A percentile compares a stretch with the other conserved stretches of the same genome.
phyloP scores from a whole-genome alignment of 2,113 vertebrate species.

The Pristiophorus japonicus region DNA sequence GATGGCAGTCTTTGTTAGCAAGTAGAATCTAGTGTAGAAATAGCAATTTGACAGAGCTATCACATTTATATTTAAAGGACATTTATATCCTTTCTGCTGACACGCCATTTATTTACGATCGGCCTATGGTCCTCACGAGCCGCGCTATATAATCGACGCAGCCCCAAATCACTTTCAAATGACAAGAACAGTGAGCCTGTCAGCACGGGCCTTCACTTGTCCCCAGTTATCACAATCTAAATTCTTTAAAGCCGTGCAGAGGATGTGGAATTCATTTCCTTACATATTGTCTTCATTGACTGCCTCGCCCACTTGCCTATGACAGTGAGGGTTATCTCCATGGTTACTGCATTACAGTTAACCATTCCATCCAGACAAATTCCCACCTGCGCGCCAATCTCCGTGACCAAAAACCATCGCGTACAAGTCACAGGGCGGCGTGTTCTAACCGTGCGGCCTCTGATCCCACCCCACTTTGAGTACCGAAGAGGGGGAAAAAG shows the following conservation, averaged over 20 bases:
- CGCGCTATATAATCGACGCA: neutral
- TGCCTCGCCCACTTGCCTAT: neutral
- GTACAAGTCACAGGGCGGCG: neutral
- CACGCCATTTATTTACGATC: neutral
- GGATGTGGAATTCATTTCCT: neutral
- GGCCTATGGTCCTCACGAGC: neutral
- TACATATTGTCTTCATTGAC: neutral
- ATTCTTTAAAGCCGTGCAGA: neutral
- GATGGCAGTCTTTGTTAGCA: neutral
- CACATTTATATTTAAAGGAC: neutral
- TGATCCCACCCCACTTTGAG: neutral
- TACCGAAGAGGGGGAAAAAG: neutral
- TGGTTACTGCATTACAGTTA: neutral
- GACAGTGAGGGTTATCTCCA: neutral
- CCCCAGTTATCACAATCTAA: neutral
- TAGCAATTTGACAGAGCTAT: neutral
- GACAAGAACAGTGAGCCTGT: neutral
- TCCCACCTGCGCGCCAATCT: neutral
- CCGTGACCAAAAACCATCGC: neutral
- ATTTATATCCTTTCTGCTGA: neutral
- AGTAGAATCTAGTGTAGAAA: neutral
- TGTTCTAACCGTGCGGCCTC: neutral
- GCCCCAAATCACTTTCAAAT: neutral
- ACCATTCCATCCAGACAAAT: rapidly evolving
- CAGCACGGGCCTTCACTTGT: neutral